Percentiles rank a stretch among this genome's conserved stretches.
These are phyloP conservation scores for Bombus consobrinus DNA, from an alignment of 1,140 invertebrate genomes.

Conservation along the genomic window DNA sequence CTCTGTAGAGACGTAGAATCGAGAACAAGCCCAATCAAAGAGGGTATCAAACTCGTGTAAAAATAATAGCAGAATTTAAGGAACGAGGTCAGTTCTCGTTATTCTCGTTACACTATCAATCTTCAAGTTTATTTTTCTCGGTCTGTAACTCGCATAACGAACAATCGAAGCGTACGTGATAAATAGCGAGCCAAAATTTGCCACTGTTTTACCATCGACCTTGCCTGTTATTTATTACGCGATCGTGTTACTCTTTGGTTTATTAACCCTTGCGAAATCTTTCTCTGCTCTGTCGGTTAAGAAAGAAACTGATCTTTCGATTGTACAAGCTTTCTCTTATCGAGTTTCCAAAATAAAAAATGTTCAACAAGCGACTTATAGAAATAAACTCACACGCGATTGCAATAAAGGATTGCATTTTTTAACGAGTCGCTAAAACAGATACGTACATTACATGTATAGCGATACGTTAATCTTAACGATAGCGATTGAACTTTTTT, in stretches of 20 bases:
- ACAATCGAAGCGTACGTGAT: constrained; percentile 1
- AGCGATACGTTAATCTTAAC: constrained; percentile 1
- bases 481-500: background rate
- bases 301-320: background rate
- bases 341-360: background rate
- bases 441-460: background rate
- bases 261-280: background rate
- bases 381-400: background rate
- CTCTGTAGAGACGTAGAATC: background rate
- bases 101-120: background rate
- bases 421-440: too few relatives aligned
- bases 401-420: background rate
- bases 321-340: too few relatives aligned
- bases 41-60: background rate
- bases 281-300: background rate
- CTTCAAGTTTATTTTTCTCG: background rate
- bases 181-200: background rate
- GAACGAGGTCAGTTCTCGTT: background rate
- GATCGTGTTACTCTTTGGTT: background rate
- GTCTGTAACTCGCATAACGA: background rate
- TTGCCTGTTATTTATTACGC: background rate
- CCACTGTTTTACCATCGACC: background rate
- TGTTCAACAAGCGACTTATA: too few relatives aligned
- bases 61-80: background rate
- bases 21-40: background rate